A percentile compares a stretch with the other conserved stretches of the same genome.
phyloP scores from a whole-genome alignment of 2,888 invertebrate genomes.

The Priocnemis perturbator region DNA sequence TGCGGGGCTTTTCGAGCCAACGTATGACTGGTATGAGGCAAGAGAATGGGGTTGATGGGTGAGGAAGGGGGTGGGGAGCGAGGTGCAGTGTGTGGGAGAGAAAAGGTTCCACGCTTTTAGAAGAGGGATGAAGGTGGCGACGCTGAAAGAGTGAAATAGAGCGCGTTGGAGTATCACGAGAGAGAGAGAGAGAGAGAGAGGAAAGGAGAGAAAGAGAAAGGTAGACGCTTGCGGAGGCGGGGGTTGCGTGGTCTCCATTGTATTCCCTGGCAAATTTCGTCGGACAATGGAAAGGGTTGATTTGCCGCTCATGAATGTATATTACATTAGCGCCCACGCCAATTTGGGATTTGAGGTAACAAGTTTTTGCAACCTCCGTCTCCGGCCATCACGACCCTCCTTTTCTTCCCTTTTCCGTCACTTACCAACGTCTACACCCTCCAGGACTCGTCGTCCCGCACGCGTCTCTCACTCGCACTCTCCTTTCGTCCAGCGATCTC shows the following conservation, averaged over 20 bases:
- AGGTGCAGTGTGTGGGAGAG: neutral
- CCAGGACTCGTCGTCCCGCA: neutral
- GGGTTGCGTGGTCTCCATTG: conserved; percentile 45
- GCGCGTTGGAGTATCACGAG: conserved; percentile 21
- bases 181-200: conserved; percentile 7
- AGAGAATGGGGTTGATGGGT: neutral
- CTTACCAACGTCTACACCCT: neutral
- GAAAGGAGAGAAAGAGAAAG: conserved; percentile 21
- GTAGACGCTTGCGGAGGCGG: conserved; percentile 18
- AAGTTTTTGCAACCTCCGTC: conserved; percentile 39
- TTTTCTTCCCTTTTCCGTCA: neutral
- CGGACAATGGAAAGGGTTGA: conserved; percentile 59
- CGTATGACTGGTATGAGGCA: conserved; percentile 39
- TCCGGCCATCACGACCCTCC: conserved; percentile 13
- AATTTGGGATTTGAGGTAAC: conserved; percentile 52
- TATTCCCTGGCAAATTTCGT: conserved; percentile 55
- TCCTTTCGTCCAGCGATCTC: too few species aligned
- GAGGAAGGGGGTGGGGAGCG: neutral
- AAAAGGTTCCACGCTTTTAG: neutral
- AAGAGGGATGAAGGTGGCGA: neutral
- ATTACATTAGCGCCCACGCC: conserved; percentile 51
- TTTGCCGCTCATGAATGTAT: conserved; percentile 61
- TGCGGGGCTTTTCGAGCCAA: conserved; percentile 44
- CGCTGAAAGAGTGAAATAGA: conserved; percentile 1
- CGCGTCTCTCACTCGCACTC: neutral